These are phyloP conservation scores for Patiria pectinifera DNA, from an alignment of 53 echinoderm and acorn worm genomes.

Conservation along the genomic window DNA sequence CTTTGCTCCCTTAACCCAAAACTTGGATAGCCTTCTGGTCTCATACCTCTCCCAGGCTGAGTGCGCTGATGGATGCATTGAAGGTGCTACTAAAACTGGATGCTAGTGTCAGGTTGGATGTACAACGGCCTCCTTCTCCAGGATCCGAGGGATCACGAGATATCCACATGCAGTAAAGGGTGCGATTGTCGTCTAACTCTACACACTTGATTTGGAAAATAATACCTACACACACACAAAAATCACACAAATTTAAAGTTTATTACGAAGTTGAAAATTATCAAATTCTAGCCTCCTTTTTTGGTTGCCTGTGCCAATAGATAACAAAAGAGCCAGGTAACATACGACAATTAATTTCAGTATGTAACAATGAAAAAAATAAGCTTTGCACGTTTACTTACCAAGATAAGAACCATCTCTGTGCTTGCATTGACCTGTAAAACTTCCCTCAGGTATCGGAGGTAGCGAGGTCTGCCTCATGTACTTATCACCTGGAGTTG, in stretches of 20 bases:
- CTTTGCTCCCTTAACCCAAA: not conserved
- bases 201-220: slow-evolving; percentile 91
- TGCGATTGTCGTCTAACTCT: slow-evolving; percentile 75
- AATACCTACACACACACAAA: slow-evolving; percentile 63
- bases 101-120: slow-evolving; percentile 80
- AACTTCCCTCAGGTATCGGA: slow-evolving; percentile 86
- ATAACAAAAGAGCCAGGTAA: too few relatives aligned
- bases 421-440: slow-evolving; percentile 85
- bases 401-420: slow-evolving; percentile 90
- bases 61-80: slow-evolving; percentile 77
- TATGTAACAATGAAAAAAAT: not conserved
- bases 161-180: slow-evolving; percentile 93
- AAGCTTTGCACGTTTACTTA: slow-evolving; percentile 28
- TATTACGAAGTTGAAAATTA: too few relatives aligned
- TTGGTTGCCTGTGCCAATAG: too few relatives aligned
- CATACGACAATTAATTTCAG: not conserved
- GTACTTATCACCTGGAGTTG: slow-evolving; percentile 87
- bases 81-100: slow-evolving; percentile 91
- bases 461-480: slow-evolving; percentile 73
- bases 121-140: slow-evolving; percentile 85
- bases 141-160: slow-evolving; percentile 94
- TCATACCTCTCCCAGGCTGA: slow-evolving; percentile 88
- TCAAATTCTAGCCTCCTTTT: too few relatives aligned
- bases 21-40: not conserved
- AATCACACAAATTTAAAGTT: not conserved